These are phyloP conservation scores for Buphagus erythrorhynchus DNA, from an alignment of 2,797 vertebrate species.

Conservation along the genomic window DNA sequence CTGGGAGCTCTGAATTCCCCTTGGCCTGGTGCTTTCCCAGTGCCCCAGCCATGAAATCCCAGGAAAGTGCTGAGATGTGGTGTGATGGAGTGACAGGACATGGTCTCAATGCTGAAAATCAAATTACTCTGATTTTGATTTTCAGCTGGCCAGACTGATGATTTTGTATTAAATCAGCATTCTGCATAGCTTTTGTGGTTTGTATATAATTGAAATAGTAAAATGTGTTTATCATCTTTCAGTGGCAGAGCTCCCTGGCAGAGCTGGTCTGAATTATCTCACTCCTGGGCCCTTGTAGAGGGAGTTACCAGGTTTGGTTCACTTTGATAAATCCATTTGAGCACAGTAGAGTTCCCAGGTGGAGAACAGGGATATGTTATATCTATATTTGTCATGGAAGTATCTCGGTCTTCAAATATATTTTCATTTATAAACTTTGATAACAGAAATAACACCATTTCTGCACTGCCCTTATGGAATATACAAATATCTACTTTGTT, in stretches of 20 bases:
- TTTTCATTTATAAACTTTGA: not conserved
- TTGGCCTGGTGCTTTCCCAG: not conserved
- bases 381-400: not conserved
- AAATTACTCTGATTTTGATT: not conserved
- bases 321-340: not conserved
- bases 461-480: not conserved
- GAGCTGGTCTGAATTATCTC: conserved; percentile 16
- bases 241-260: conserved; percentile 24
- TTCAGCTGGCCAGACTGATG: not conserved
- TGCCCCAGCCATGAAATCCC: not conserved
- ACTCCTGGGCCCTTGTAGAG: not conserved
- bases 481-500: not conserved
- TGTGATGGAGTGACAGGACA: not conserved
- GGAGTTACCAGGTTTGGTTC: not conserved
- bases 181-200: not conserved
- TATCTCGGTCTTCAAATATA: not conserved
- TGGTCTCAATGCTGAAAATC: not conserved
- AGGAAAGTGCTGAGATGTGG: not conserved
- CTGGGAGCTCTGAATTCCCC: not conserved
- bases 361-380: not conserved
- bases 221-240: not conserved
- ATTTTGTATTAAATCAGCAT: not conserved
- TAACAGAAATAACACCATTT: not conserved
- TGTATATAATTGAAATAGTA: not conserved
- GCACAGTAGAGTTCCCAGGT: not conserved